These are phyloP conservation scores for Drosophila azteca DNA, from an alignment of 1,140 invertebrate species.

Conservation along the genomic window DNA sequence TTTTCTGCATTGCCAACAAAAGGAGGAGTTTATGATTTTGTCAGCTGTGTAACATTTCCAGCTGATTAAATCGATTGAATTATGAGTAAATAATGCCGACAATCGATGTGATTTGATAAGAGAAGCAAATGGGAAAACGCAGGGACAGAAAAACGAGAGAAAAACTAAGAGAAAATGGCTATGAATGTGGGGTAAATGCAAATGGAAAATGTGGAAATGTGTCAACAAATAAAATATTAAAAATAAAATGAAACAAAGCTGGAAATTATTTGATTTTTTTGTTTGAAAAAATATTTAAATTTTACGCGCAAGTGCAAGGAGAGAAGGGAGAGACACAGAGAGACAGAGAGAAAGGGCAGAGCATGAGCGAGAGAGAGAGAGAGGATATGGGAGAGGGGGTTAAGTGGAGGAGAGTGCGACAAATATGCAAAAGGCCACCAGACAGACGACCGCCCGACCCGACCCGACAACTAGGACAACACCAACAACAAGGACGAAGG, in stretches of 20 bases:
- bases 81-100: constrained; percentile 69
- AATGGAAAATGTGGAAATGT: constrained; percentile 43
- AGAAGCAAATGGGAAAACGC: constrained; percentile 28
- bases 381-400: constrained; percentile 10
- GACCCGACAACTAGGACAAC: constrained; percentile 75
- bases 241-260: constrained; percentile 36
- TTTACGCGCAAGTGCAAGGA: constrained; percentile 55
- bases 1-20: constrained; percentile 49
- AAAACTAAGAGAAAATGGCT: constrained; percentile 14
- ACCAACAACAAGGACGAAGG: constrained; percentile 67
- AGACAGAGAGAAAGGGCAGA: constrained; percentile 1
- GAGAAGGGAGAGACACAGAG: neutral
- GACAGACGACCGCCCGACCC: too few relatives aligned
- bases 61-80: constrained; percentile 80
- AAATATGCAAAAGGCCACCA: constrained; percentile 63
- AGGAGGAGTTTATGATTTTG: constrained; percentile 75
- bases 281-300: constrained; percentile 46
- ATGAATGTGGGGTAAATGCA: constrained; percentile 36
- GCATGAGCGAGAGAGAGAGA: constrained; percentile 13
- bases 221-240: constrained; percentile 64
- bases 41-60: constrained; percentile 80
- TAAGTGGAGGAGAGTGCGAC: constrained; percentile 61
- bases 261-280: constrained; percentile 31
- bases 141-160: constrained; percentile 13
- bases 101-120: constrained; percentile 52